phyloP scores from a whole-genome alignment of 1,140 invertebrate genomes.

The Aphidius gifuensis region DNA sequence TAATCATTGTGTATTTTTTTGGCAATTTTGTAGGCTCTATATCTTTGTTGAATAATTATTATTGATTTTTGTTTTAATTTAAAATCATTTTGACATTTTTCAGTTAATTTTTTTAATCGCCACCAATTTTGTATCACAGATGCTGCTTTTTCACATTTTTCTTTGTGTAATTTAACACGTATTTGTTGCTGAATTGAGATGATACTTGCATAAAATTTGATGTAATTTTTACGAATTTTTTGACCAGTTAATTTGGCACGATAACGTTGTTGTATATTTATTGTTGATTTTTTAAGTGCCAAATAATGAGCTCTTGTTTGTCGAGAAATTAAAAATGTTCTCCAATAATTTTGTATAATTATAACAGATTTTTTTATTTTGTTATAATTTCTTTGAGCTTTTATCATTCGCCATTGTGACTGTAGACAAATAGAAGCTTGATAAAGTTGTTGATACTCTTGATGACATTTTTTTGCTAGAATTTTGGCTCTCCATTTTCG shows the following conservation, averaged over 20 bases:
- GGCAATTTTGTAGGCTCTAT: conserved; percentile 40
- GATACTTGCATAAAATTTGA: not conserved
- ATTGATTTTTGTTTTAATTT: conserved; percentile 34
- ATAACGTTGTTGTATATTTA: conserved; percentile 30
- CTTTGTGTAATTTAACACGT: no score
- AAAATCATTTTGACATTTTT: conserved; percentile 30
- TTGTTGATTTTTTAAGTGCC: conserved; percentile 18
- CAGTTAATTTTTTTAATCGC: conserved; percentile 32
- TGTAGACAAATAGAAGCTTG: conserved; percentile 34
- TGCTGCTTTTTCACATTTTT: conserved; percentile 28
- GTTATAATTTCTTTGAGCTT: no score
- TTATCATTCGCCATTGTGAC: conserved; percentile 29
- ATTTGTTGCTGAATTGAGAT: not conserved
- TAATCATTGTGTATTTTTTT: conserved; percentile 33
- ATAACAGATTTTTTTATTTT: no score
- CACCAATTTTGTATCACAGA: conserved; percentile 37
- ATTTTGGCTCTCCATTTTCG: conserved; percentile 28
- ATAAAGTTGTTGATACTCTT: conserved; percentile 31
- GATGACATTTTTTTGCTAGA: conserved; percentile 15
- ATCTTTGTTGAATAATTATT: conserved; percentile 41
- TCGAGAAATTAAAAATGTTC: no score
- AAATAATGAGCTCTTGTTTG: conserved; percentile 12
- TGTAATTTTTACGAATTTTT: not conserved
- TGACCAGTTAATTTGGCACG: conserved; percentile 2
- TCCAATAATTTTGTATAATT: no score